A percentile compares a stretch with the other conserved stretches of the same genome.
These are phyloP conservation scores for Chrysina gloriosa DNA, from an alignment of 2,888 invertebrate genomes.

Conservation along the genomic window DNA sequence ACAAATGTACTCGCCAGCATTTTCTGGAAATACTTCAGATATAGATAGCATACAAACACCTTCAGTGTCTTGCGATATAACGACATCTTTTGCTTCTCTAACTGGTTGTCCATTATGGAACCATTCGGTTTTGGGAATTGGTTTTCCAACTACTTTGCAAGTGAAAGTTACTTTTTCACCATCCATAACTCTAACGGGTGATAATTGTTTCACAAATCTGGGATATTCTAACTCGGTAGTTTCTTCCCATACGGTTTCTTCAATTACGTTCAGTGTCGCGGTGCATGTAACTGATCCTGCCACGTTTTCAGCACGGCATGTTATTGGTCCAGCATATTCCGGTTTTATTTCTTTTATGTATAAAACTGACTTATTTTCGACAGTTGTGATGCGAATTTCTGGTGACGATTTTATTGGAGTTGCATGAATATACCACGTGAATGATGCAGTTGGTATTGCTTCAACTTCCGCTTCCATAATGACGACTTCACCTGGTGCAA, in stretches of 20 bases:
- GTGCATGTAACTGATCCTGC: conserved; percentile 90
- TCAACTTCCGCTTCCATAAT: conserved; percentile 82
- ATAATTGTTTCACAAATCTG: conserved; percentile 78
- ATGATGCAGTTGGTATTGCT: conserved; percentile 83
- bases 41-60: conserved; percentile 85
- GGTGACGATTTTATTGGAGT: conserved; percentile 77
- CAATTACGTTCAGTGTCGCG: conserved; percentile 75
- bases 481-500: conserved; percentile 79
- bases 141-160: conserved; percentile 81
- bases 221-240: conserved; percentile 77
- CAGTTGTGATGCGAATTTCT: conserved; percentile 78
- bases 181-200: conserved; percentile 85
- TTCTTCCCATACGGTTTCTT: conserved; percentile 70
- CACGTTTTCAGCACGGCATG: conserved; percentile 90
- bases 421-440: conserved; percentile 87
- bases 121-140: conserved; percentile 85
- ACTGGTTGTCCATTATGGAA: conserved; percentile 78
- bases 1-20: conserved; percentile 88
- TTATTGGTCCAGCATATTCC: conserved; percentile 80
- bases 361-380: conserved; percentile 83
- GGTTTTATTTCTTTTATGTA: conserved; percentile 78
- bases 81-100: conserved; percentile 81
- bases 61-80: conserved; percentile 79
- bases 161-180: conserved; percentile 84
- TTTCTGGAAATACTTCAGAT: conserved; percentile 90